Evolutionary conservation across 1,140 invertebrate species (phyloP).

Genomic region (Linepithema humile): DNA sequence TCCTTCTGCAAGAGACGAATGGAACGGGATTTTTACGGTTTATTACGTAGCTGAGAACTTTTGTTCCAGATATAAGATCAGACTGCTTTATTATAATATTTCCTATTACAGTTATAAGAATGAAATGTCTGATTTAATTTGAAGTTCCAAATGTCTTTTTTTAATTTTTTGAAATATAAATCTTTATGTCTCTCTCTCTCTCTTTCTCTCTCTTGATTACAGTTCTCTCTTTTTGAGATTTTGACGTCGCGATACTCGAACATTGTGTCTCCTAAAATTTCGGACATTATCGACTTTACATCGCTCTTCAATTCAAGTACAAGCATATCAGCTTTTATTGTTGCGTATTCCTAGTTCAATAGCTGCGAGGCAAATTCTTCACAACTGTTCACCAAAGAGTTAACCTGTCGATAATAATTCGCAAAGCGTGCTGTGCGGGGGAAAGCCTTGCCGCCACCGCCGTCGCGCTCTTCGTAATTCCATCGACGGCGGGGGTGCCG

Average conservation of each 20-base stretch:
- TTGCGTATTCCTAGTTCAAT: constrained; percentile 17
- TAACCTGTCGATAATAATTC: constrained; percentile 77
- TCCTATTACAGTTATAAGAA: neutral
- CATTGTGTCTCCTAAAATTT: neutral
- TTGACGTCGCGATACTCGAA: neutral
- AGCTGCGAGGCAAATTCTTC: constrained; percentile 23
- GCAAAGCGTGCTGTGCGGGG: constrained; percentile 68
- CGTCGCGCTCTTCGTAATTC: constrained; percentile 34
- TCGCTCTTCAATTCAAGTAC: neutral
- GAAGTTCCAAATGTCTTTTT: neutral
- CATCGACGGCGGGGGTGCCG: constrained; percentile 54
- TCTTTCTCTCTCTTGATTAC: no score
- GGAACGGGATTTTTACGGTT: constrained; percentile 9
- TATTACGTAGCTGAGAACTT: constrained; percentile 13
- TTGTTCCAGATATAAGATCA: constrained; percentile 6
- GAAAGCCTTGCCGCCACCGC: constrained; percentile 36
- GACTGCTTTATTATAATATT: neutral
- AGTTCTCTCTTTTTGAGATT: no score
- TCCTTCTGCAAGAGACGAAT: neutral
- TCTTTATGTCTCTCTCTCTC: neutral
- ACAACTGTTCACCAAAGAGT: constrained; percentile 69
- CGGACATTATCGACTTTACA: constrained; percentile 2
- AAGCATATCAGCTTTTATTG: constrained; percentile 6
- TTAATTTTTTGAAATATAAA: neutral
- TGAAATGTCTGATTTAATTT: neutral